Conservation (phyloP, 2,888 invertebrate genomes). For the Gastracanthus pulcherrimus region DNA sequence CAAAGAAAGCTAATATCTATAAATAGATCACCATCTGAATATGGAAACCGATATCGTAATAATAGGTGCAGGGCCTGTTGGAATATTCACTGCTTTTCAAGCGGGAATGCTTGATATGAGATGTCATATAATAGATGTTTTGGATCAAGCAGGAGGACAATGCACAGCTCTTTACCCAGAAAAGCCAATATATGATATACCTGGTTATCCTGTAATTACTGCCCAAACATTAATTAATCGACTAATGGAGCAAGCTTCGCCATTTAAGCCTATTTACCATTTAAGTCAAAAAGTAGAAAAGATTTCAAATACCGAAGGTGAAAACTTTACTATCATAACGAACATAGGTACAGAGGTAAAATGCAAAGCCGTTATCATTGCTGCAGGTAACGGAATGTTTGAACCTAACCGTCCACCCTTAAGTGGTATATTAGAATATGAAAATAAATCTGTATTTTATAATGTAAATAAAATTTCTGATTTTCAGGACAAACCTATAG, state of each 20-base stretch:
- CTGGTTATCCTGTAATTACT: slow-evolving; percentile 47
- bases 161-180: slow-evolving; percentile 48
- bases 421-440: slow-evolving; percentile 37
- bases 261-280: slow-evolving; percentile 27
- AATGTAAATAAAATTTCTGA: slow-evolving; percentile 39
- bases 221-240: slow-evolving; percentile 32
- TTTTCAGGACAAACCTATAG: slow-evolving; percentile 48
- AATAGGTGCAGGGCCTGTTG: slow-evolving; percentile 50
- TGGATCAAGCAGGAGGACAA: slow-evolving; percentile 39
- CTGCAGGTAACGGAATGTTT: slow-evolving; percentile 43
- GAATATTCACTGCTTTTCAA: slow-evolving; percentile 44
- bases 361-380: slow-evolving; percentile 39
- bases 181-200: slow-evolving; percentile 51
- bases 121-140: slow-evolving; percentile 33
- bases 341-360: slow-evolving; percentile 34
- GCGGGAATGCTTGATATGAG: slow-evolving; percentile 48
- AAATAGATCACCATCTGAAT: slow-evolving; percentile 11
- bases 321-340: slow-evolving; percentile 36
- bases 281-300: slow-evolving; percentile 8
- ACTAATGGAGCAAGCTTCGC: slow-evolving; percentile 34
- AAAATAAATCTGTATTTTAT: slow-evolving; percentile 52
- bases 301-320: slow-evolving; percentile 18
- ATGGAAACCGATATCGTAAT: slow-evolving; percentile 38
- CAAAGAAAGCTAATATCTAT: slow-evolving; percentile 11
- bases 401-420: slow-evolving; percentile 42